phyloP scores from a whole-genome alignment of 2,797 vertebrate genomes.

The Cuniculus paca region DNA sequence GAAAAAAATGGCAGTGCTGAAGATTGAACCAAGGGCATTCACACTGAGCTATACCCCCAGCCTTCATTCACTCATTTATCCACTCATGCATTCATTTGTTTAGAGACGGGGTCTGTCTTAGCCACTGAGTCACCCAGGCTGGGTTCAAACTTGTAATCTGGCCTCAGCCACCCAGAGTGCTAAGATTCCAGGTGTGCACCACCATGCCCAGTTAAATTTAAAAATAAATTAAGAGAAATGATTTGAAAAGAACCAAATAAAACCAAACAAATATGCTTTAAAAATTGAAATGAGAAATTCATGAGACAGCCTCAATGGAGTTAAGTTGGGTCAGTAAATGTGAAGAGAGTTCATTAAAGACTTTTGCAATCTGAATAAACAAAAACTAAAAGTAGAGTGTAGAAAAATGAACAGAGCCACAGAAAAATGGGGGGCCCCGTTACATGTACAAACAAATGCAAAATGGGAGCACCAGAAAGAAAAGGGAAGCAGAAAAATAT shows the following conservation, averaged over 20 bases:
- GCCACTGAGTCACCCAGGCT: not conserved
- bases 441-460: not conserved
- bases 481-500: not conserved
- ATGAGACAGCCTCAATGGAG: not conserved
- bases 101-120: not conserved
- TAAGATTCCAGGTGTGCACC: not conserved
- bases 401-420: not conserved
- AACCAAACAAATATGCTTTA: not conserved
- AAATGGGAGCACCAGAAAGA: not conserved
- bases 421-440: not conserved
- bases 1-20: not conserved
- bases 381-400: not conserved
- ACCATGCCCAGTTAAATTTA: not conserved
- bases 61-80: not conserved
- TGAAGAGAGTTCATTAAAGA: not conserved
- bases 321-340: not conserved
- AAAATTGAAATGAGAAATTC: not conserved
- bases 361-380: not conserved
- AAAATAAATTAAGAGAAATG: not conserved
- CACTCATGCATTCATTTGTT: not conserved
- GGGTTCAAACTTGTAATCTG: not conserved
- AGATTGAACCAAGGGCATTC: not conserved
- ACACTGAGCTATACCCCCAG: not conserved
- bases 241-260: not conserved
- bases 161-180: not conserved